Base-by-base conservation (phyloP, 2,888 invertebrate species). In the Orthosia gothica region DNA sequence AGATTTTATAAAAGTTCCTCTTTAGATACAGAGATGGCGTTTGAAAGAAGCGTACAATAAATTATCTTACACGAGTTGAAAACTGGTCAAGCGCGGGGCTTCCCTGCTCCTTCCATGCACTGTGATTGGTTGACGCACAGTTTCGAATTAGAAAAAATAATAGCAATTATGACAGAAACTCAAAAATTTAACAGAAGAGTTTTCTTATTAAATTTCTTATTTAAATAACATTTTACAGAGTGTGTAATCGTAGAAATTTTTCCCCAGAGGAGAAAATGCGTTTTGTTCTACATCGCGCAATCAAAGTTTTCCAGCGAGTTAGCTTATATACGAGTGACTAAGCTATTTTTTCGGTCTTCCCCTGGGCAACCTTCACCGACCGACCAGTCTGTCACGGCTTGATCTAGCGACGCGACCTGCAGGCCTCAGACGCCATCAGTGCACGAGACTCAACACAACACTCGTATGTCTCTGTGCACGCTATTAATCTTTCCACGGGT, bases 341-440 rank as follows among this genome's bases (percentile, higher is more conserved):
- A 16, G 40, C 15, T 16, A 12, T 23, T 40, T 9, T 9, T 40
- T 40, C 40, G 40, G 40, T 40, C 40, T 40, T 40, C 40, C 40
- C 40, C 40, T 47, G 69, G 68, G 69, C 23, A 50, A 83, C 4
- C 90, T 91, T 50, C 89, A 58, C 64, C 69, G 59, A 69, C 52
- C 68, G 69, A 54, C 50, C 70, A 45, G 54, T 15, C 54, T n/a
- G 54, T 54, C 54, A 97, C 95, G 7, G 93, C 94, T 97, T 98
- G 69, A 70, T 68, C 69, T 52, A 67, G 67, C 67, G 67, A 95
- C 97, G 98, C 98, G 62, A 97, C 97, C 3, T 83, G 50, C 97
- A 91, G 2, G 98, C 97, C 23, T 62, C 40, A 40, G 40, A 40
- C 40, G 40, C 40, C 40, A 40, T 40, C 40, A 40, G 40, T 40